Percentiles rank a stretch among this genome's conserved stretches.
phyloP scores from a whole-genome alignment of 2,113 vertebrate genomes.

The Myanophis thanlyinensis region DNA sequence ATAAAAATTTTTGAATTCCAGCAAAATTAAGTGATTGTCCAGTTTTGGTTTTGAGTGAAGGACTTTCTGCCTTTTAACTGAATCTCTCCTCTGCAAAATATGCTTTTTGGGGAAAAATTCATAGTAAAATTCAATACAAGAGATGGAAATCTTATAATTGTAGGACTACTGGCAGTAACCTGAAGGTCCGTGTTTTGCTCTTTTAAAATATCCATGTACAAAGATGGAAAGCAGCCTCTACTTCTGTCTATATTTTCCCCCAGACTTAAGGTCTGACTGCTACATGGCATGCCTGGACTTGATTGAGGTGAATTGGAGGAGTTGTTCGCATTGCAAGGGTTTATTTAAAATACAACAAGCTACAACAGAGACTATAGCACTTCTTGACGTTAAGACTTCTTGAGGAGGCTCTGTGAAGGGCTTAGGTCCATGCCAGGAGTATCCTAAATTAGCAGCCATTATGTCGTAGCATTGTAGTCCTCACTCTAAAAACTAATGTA shows the following conservation, averaged over 20 bases:
- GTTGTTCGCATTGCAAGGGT: neutral
- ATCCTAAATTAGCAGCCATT: neutral
- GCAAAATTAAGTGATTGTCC: neutral
- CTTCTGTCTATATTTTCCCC: neutral
- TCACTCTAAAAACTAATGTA: neutral
- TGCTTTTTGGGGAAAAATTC: neutral
- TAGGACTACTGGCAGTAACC: neutral
- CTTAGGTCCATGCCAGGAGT: neutral
- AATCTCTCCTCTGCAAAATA: neutral
- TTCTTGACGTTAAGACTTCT: neutral
- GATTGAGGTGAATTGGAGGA: neutral
- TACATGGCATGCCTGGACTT: neutral
- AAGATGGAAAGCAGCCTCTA: neutral
- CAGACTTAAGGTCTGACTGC: neutral
- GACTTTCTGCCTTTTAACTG: neutral
- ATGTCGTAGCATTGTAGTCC: neutral
- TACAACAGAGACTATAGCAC: neutral
- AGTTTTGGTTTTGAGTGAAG: neutral
- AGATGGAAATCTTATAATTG: neutral
- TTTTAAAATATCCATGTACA: neutral
- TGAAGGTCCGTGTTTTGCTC: neutral
- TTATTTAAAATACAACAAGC: neutral
- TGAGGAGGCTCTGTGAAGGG: neutral
- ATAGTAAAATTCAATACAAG: neutral
- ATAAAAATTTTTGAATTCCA: neutral